Evolutionary conservation across 2,797 vertebrate species (phyloP), one percentile per base, ranked within the genome.

Genomic region (Tokudaia muenninki): DNA sequence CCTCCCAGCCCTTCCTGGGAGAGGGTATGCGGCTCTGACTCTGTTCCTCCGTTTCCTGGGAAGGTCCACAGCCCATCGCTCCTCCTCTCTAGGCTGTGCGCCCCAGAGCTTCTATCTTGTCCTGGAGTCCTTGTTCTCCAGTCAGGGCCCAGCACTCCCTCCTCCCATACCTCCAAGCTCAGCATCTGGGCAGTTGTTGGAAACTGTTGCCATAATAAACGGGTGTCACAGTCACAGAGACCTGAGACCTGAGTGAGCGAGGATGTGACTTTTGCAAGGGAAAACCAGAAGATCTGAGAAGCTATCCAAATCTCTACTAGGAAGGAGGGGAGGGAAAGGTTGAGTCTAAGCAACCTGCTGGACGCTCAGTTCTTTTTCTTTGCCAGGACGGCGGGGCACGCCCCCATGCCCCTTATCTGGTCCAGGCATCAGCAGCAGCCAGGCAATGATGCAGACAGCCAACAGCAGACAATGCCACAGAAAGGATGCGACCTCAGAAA

Each of bases 131-230:
- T 2, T 14, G 75, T 6, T 16, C 26, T 10, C 57, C 29, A 31
- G 17, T 61, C 29, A 17, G 6, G 41, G 2, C 22, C 13, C 9
- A 50, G 75, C 2, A 6, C 37, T 12, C 37, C 41, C 61, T 21
- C 22, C 44, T 80, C 57, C n/a, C 24, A 17, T 90, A 24, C 59
- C 50, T n/a, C n/a, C 75, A 97, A 81, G 74, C 59, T 61, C 11
- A 75, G 97, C 97, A 41, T 81, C 96, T 26, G 90, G 67, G 90
- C 91, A 8, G 98, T 98, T 97, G 91, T 98, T 95, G 91, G 94
- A 97, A 96, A 67, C 96, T 96, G 98, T 99, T 98, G 98, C 98
- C 98, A 98, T 97, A 98, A 98, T 98, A 98, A 98, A 98, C 91
- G 72, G 50, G 84, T n/a, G 3, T 72, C 70, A 37, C n/a, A 72